Conservation (phyloP, 2,797 vertebrate genomes). For the Strix occidentalis region DNA sequence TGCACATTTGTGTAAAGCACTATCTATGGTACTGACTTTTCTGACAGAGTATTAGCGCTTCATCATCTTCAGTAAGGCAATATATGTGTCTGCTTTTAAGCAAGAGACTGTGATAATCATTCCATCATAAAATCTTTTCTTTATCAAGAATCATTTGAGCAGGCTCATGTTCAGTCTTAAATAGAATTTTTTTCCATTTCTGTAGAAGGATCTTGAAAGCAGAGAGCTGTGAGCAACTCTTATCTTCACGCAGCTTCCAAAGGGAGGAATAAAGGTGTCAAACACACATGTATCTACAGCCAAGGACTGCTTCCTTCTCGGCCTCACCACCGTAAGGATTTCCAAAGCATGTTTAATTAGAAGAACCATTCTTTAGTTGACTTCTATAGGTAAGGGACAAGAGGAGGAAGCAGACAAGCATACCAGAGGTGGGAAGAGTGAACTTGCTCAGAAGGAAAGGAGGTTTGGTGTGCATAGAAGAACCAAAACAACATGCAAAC, state of each 20-base stretch:
- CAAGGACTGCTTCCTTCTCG: background rate
- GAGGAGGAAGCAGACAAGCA: background rate
- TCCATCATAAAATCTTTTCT: background rate
- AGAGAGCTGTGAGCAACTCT: background rate
- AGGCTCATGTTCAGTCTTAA: background rate
- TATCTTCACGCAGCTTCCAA: background rate
- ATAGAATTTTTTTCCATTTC: background rate
- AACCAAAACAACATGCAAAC: background rate
- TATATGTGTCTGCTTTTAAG: background rate
- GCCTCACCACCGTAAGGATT: background rate
- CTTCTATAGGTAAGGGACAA: background rate
- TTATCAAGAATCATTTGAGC: background rate
- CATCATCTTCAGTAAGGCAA: background rate
- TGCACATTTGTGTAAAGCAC: background rate
- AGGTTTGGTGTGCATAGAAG: background rate
- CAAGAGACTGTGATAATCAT: background rate
- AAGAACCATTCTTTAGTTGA: background rate
- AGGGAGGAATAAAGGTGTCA: background rate
- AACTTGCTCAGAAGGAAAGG: background rate
- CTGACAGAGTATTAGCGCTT: background rate
- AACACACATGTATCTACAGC: background rate
- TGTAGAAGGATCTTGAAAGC: background rate
- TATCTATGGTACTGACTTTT: background rate
- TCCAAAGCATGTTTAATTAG: background rate
- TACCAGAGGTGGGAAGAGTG: background rate